Evolutionary conservation across 2,888 invertebrate genomes (phyloP).

Genomic region (Andrena dorsata): DNA sequence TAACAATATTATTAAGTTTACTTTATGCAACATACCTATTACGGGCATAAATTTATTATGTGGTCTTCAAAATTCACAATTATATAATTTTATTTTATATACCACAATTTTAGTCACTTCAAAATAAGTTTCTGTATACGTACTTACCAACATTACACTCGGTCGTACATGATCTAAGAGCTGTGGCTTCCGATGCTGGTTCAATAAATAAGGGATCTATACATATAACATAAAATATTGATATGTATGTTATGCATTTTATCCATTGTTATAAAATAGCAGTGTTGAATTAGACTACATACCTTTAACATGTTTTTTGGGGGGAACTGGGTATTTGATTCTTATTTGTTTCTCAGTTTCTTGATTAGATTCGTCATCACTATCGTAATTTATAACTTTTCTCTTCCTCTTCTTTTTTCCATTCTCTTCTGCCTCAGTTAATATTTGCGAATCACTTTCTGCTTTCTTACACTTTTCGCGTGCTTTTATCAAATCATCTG

Average conservation of each 20-base stretch:
- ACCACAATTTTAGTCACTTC: no score
- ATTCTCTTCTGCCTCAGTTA: not conserved
- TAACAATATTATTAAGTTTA: no score
- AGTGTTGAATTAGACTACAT: not conserved
- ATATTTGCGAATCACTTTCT: conserved; percentile 1
- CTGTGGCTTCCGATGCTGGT: not conserved
- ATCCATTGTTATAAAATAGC: not conserved
- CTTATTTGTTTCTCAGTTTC: not conserved
- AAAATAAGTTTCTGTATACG: conserved; percentile 2
- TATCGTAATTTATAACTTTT: not conserved
- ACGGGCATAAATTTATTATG: no score
- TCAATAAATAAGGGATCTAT: not conserved
- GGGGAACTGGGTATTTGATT: not conserved
- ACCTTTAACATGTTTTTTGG: not conserved
- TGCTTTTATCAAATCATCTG: conserved; percentile 13
- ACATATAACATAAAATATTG: not conserved
- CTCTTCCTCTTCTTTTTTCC: conserved; percentile 5
- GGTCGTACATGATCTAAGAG: not conserved
- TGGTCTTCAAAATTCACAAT: no score
- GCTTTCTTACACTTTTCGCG: not conserved
- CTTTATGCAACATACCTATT: no score
- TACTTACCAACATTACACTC: conserved; percentile 1
- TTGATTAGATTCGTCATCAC: not conserved
- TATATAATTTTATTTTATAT: no score
- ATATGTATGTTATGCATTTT: not conserved